phyloP scores from a whole-genome alignment of 2,113 vertebrate genomes.

The Panthera leo region DNA sequence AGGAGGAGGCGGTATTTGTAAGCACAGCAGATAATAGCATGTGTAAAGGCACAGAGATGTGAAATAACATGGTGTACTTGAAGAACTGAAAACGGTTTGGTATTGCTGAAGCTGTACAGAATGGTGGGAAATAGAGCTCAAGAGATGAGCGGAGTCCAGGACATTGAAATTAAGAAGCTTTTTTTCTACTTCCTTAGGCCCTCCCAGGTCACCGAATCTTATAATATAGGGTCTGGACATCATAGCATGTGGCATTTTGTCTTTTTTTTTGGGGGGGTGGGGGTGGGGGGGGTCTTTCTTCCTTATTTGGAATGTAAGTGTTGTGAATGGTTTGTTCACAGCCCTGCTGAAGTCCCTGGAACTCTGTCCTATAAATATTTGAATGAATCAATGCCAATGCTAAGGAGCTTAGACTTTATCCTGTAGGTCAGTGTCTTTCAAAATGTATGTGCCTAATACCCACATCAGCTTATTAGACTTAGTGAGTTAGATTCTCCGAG shows the following conservation, averaged over 20 bases:
- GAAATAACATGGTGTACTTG: background rate
- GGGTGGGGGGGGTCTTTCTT: background rate
- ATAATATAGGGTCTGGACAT: background rate
- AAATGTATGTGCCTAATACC: background rate
- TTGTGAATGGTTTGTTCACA: background rate
- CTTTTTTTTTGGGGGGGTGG: background rate
- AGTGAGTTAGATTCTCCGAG: constrained; percentile 6
- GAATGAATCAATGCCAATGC: background rate
- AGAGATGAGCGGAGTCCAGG: background rate
- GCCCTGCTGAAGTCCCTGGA: background rate
- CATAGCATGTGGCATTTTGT: background rate
- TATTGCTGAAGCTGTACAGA: background rate
- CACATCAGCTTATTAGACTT: background rate
- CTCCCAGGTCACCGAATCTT: background rate
- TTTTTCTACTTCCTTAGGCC: background rate
- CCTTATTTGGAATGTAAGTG: background rate
- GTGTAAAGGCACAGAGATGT: background rate
- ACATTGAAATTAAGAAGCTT: background rate
- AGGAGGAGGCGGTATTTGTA: background rate
- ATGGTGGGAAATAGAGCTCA: background rate
- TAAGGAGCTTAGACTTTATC: background rate
- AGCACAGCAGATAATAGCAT: background rate
- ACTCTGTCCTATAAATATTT: background rate
- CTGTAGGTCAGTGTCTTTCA: background rate
- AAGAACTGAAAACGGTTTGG: background rate